These are phyloP conservation scores for Australoheros facetus DNA, from an alignment of 2,797 vertebrate genomes.

Conservation along the genomic window DNA sequence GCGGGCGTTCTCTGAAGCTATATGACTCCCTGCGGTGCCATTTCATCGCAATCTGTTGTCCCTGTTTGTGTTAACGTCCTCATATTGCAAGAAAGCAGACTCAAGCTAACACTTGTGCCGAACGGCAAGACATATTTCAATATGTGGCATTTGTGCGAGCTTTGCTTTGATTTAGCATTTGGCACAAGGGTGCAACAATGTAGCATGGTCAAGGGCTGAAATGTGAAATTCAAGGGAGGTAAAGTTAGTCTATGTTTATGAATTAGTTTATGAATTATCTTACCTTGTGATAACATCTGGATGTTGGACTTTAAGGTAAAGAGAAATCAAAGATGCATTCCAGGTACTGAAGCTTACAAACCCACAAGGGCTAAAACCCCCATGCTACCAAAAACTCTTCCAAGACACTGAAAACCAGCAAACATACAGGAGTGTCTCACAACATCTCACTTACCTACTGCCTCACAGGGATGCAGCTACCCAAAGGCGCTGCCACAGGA, in stretches of 20 bases:
- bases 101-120: slow-evolving; percentile 3
- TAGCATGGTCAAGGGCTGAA: background rate
- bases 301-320: background rate
- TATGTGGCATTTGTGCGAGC: background rate
- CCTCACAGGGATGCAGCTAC: slow-evolving; percentile 30
- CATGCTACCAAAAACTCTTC: background rate
- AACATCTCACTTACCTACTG: slow-evolving; percentile 67
- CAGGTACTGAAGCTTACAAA: background rate
- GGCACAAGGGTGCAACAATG: background rate
- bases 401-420: slow-evolving; percentile 22
- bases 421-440: slow-evolving; percentile 25
- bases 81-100: slow-evolving; percentile 34
- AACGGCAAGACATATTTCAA: slow-evolving; percentile 4
- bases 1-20: slow-evolving; percentile 61
- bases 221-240: background rate
- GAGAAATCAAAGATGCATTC: background rate
- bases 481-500: slow-evolving; percentile 16
- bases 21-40: slow-evolving; percentile 66
- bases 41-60: slow-evolving; percentile 72
- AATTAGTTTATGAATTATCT: background rate
- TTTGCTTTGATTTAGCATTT: background rate
- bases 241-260: background rate
- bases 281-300: background rate
- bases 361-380: background rate
- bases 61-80: slow-evolving; percentile 60